Evolutionary conservation across 2,797 vertebrate genomes (phyloP).

Genomic region (Spheniscus humboldti): DNA sequence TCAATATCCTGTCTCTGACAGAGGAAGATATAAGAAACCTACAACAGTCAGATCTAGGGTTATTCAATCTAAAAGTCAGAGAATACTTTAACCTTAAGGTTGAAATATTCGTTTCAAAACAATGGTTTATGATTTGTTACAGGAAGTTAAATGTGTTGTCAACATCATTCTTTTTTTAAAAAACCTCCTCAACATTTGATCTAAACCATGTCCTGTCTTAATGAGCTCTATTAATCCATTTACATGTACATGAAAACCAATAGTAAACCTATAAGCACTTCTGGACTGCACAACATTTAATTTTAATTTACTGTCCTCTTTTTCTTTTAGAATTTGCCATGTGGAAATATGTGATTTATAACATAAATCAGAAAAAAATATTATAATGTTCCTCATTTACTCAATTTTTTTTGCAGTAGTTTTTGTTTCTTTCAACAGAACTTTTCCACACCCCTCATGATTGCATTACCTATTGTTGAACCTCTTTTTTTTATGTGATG

Average conservation of each 20-base stretch:
- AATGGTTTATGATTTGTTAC: background rate
- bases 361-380: background rate
- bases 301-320: background rate
- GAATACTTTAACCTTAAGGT: background rate
- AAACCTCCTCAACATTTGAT: background rate
- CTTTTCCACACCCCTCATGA: background rate
- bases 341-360: background rate
- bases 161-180: background rate
- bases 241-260: background rate
- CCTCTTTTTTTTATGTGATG: background rate
- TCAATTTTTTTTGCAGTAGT: background rate
- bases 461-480: background rate
- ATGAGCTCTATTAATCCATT: background rate
- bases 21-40: background rate
- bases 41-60: background rate
- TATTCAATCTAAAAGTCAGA: background rate
- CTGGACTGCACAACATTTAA: background rate
- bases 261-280: background rate
- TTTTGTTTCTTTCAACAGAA: background rate
- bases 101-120: background rate
- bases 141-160: background rate
- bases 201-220: background rate
- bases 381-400: background rate
- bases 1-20: slow-evolving; percentile 1
- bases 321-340: background rate